phyloP scores from a whole-genome alignment of 2,797 vertebrate genomes.

The Parauchenoglanis ngamensis region DNA sequence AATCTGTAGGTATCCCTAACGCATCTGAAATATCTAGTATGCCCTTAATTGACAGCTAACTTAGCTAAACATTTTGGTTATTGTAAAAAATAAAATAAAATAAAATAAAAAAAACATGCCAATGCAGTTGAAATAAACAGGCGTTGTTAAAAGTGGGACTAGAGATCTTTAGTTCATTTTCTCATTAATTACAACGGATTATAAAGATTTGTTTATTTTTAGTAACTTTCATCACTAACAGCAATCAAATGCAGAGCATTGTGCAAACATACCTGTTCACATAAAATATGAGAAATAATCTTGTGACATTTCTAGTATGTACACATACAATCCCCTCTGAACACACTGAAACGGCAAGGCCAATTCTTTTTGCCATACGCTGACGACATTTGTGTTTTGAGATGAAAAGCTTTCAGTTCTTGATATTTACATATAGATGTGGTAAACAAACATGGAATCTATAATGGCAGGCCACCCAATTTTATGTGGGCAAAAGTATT shows the following conservation, averaged over 20 bases:
- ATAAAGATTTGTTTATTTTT: too few species aligned
- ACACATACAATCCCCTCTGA: background rate
- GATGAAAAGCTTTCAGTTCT: background rate
- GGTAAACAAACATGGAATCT: too few species aligned
- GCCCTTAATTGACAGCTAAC: constrained; percentile 5
- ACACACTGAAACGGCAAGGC: background rate
- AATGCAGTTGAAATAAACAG: background rate
- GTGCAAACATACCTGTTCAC: background rate
- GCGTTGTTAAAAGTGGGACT: background rate
- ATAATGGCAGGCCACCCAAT: background rate
- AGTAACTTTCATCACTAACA: background rate
- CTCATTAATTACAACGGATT: too few species aligned
- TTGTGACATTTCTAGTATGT: background rate
- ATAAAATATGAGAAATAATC: background rate
- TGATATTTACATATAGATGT: too few species aligned
- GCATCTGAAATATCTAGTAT: background rate
- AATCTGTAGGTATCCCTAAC: background rate
- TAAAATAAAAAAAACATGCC: background rate
- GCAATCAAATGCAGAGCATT: background rate
- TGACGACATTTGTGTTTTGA: background rate
- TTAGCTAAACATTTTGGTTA: background rate
- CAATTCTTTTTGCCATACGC: background rate
- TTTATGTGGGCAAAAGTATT: background rate
- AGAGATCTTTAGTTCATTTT: background rate
- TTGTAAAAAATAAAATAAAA: background rate